Conservation (phyloP, 2,797 vertebrate genomes). For the Gambusia yucatana region DNA sequence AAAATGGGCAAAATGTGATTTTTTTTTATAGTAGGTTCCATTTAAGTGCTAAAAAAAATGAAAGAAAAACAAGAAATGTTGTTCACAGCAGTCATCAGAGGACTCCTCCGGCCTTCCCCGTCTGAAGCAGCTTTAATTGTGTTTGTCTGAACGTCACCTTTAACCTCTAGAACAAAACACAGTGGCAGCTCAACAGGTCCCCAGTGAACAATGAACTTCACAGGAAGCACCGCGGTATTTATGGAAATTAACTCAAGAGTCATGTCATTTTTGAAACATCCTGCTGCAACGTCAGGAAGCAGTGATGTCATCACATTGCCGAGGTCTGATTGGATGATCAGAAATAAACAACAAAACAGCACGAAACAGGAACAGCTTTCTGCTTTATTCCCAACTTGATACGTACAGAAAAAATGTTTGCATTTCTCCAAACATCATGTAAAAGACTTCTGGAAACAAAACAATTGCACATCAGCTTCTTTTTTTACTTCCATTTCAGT, state of each 20-base stretch:
- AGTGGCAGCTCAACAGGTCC: conserved; percentile 54
- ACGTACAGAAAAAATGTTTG: conserved; percentile 75
- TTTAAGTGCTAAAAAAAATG: background rate
- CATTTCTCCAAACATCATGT: conserved; percentile 70
- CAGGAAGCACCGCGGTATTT: conserved; percentile 49
- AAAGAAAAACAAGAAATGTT: background rate
- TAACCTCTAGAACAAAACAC: conserved; percentile 51
- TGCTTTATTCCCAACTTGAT: conserved; percentile 73
- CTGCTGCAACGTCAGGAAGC: conserved; percentile 14
- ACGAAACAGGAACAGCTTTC: conserved; percentile 68
- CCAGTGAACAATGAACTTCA: conserved; percentile 49
- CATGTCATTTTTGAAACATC: background rate
- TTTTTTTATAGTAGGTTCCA: background rate
- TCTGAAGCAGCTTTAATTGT: conserved; percentile 37
- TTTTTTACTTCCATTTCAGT: conserved; percentile 43
- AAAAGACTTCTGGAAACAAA: conserved; percentile 67
- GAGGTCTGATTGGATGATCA: conserved; percentile 41
- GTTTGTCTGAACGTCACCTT: conserved; percentile 60
- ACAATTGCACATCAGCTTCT: conserved; percentile 74
- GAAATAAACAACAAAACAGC: background rate
- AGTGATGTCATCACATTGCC: conserved; percentile 10
- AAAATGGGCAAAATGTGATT: too few species aligned
- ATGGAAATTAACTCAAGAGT: conserved; percentile 41
- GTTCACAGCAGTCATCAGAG: background rate
- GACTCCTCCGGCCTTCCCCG: background rate